Conservation (phyloP, 2,888 invertebrate genomes). For the Nymphalis c-album region DNA sequence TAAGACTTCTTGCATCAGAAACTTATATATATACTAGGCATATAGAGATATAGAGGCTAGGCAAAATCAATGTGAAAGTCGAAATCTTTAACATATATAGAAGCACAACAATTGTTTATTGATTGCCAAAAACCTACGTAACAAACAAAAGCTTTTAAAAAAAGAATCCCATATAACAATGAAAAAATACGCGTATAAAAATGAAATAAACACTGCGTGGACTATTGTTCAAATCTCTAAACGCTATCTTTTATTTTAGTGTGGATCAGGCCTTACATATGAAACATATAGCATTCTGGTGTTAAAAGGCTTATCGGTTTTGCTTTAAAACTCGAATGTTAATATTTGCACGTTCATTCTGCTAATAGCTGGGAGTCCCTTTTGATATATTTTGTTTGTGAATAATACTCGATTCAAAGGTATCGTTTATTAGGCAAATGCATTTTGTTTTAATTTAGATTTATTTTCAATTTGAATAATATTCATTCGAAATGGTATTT, state of each 20-base stretch:
- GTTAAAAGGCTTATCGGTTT: slow-evolving; percentile 45
- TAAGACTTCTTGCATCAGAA: no score
- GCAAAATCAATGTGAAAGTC: no score
- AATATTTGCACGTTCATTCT: slow-evolving; percentile 51
- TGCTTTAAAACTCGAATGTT: slow-evolving; percentile 49
- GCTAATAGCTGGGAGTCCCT: slow-evolving; percentile 42
- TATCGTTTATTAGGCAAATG: not conserved
- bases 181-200: not conserved
- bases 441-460: not conserved
- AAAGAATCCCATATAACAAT: not conserved
- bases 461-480: not conserved
- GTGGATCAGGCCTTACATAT: slow-evolving; percentile 7
- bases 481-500: not conserved
- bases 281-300: slow-evolving; percentile 20
- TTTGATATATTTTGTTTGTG: slow-evolving; percentile 30
- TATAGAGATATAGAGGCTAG: no score
- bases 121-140: no score
- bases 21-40: no score
- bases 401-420: slow-evolving; percentile 24
- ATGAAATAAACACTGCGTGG: not conserved
- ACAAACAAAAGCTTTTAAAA: no score
- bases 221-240: not conserved
- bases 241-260: slow-evolving; percentile 6
- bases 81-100: no score
- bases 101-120: no score